Evolutionary conservation across 2,888 invertebrate genomes (phyloP).

Genomic region (Rhabditoides inermis): DNA sequence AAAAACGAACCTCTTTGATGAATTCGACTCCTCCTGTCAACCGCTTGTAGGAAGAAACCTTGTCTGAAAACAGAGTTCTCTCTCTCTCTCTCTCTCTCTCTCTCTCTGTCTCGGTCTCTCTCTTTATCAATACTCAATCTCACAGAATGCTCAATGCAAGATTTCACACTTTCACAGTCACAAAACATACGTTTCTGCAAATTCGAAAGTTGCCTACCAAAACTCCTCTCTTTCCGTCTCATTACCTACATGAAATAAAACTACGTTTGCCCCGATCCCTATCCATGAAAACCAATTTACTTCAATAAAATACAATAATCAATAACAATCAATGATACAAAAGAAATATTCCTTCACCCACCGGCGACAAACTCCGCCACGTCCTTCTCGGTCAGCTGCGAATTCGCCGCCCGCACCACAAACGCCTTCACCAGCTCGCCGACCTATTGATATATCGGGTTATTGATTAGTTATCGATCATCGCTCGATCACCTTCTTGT

Average conservation of each 20-base stretch:
- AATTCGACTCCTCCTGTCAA: constrained; percentile 66
- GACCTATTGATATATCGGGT: no score
- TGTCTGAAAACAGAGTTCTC: constrained; percentile 53
- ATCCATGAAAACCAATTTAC: neutral
- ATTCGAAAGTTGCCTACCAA: no score
- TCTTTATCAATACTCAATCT: no score
- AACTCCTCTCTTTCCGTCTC: no score
- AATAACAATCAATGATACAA: neutral
- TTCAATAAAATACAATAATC: neutral
- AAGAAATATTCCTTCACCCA: constrained; percentile 5
- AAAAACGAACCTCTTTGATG: constrained; percentile 58
- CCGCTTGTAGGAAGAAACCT: constrained; percentile 71
- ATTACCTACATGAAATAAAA: neutral
- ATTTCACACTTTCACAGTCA: no score
- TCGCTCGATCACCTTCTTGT: constrained; percentile 55
- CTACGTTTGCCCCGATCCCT: neutral
- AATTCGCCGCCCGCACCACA: constrained; percentile 24
- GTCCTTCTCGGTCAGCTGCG: constrained; percentile 19
- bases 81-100: no score
- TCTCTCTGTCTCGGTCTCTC: no score
- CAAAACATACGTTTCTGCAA: no score
- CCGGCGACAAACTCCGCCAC: constrained; percentile 29
- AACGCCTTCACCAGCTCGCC: constrained; percentile 28
- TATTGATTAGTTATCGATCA: no score
- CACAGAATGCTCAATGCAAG: no score